Evolutionary conservation across 2,888 invertebrate genomes (phyloP).

Genomic region (Calameuta idolon): DNA sequence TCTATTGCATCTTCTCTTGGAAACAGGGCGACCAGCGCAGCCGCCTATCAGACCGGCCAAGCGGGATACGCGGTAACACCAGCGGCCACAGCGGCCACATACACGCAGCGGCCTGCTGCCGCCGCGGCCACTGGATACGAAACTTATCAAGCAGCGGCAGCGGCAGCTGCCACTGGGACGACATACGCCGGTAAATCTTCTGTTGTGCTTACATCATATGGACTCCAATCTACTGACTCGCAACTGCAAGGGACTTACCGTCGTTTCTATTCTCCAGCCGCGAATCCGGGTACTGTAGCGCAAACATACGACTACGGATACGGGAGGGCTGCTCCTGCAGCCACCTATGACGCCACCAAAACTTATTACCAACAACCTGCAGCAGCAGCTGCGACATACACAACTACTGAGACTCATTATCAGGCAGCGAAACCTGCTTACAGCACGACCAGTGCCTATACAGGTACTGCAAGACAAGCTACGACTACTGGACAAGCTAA

Average conservation of each 20-base stretch:
- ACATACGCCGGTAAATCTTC: constrained; percentile 70
- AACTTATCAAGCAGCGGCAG: constrained; percentile 80
- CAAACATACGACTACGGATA: constrained; percentile 79
- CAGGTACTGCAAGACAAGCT: constrained; percentile 70
- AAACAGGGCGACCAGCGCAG: constrained; percentile 77
- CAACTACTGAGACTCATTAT: constrained; percentile 74
- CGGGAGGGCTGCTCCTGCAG: constrained; percentile 73
- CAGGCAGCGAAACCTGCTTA: constrained; percentile 78
- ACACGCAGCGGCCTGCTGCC: constrained; percentile 84
- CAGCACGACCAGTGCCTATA: constrained; percentile 78
- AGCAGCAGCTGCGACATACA: constrained; percentile 76
- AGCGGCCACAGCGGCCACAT: constrained; percentile 85
- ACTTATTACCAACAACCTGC: constrained; percentile 88
- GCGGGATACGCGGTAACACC: constrained; percentile 87
- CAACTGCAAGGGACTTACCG: not conserved
- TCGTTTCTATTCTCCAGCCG: constrained; percentile 38
- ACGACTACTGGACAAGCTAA: constrained; percentile 69
- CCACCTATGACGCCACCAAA: constrained; percentile 85
- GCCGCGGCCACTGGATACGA: constrained; percentile 84
- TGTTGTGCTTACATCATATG: not conserved
- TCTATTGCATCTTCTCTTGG: constrained; percentile 25
- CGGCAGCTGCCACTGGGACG: constrained; percentile 83
- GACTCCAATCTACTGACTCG: constrained; percentile 4
- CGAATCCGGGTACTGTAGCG: constrained; percentile 69
- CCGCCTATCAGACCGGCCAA: constrained; percentile 86